phyloP scores from a whole-genome alignment of 2,888 invertebrate genomes.

The Archips crataeganus region DNA sequence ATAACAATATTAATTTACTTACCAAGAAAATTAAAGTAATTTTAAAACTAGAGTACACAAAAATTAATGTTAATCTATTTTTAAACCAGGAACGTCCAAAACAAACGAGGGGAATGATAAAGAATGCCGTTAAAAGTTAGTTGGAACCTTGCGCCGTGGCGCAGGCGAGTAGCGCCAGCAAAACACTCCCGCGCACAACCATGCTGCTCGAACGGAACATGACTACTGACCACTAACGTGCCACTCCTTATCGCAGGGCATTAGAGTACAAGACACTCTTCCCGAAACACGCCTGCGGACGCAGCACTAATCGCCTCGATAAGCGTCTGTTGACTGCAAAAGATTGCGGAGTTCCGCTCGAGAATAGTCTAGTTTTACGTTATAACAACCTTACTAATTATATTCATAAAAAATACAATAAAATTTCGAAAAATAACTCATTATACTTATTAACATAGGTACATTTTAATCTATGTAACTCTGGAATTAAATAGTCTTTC shows the following conservation, averaged over 20 bases:
- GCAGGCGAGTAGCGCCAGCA: constrained; percentile 56
- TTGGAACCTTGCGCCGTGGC: constrained; percentile 38
- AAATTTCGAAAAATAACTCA: too few species aligned
- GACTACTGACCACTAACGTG: background rate
- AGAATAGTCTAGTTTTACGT: constrained; percentile 38
- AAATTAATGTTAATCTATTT: background rate
- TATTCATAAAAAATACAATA: too few species aligned
- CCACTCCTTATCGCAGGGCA: background rate
- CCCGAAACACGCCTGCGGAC: constrained; percentile 7
- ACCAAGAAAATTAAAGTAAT: too few species aligned
- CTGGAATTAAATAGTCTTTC: too few species aligned
- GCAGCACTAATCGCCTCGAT: constrained; percentile 58
- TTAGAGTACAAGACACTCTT: constrained; percentile 11
- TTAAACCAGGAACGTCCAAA: constrained; percentile 52
- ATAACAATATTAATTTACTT: too few species aligned
- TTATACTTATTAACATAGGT: too few species aligned
- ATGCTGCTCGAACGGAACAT: constrained; percentile 33
- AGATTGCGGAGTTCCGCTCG: constrained; percentile 51
- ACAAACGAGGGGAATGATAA: constrained; percentile 49
- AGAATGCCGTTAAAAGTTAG: constrained; percentile 60
- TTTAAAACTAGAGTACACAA: background rate
- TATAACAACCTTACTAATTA: background rate
- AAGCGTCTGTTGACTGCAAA: constrained; percentile 70
- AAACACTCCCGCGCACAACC: constrained; percentile 57
- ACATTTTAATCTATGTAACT: too few species aligned